Conservation (phyloP, 2,797 vertebrate genomes). For the Cirrhinus molitorella region DNA sequence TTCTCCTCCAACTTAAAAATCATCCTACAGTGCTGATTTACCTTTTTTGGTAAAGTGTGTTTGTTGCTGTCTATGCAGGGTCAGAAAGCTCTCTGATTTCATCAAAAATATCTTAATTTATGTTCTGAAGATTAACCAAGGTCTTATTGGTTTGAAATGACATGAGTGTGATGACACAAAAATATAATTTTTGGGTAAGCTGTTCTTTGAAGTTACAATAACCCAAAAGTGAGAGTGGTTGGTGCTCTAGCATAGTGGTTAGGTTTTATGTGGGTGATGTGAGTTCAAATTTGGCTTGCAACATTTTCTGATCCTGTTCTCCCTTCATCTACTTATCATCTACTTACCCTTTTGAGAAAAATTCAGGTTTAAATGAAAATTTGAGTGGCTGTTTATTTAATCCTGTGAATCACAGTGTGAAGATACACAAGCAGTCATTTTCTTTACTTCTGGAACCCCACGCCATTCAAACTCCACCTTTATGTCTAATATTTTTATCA, state of each 20-base stretch:
- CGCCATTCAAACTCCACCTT: not conserved
- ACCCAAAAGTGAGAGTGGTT: not conserved
- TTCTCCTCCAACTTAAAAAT: too few relatives aligned
- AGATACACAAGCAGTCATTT: not conserved
- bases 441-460: not conserved
- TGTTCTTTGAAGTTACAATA: not conserved
- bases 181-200: too few relatives aligned
- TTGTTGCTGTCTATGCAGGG: too few relatives aligned
- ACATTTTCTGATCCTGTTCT: not conserved
- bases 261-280: not conserved
- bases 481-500: slow-evolving; percentile 6
- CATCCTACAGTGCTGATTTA: too few relatives aligned
- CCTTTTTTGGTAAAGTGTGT: too few relatives aligned
- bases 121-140: too few relatives aligned
- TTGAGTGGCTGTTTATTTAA: not conserved
- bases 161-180: too few relatives aligned
- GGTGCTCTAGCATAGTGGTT: not conserved
- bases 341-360: not conserved
- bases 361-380: not conserved
- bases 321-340: not conserved
- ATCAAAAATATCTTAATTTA: too few relatives aligned
- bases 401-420: not conserved
- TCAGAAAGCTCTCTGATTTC: too few relatives aligned
- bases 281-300: not conserved
- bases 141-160: too few relatives aligned